These are phyloP conservation scores for Acanthaster planci DNA, from an alignment of 35 echinoderm and acorn worm species.

Conservation along the genomic window DNA sequence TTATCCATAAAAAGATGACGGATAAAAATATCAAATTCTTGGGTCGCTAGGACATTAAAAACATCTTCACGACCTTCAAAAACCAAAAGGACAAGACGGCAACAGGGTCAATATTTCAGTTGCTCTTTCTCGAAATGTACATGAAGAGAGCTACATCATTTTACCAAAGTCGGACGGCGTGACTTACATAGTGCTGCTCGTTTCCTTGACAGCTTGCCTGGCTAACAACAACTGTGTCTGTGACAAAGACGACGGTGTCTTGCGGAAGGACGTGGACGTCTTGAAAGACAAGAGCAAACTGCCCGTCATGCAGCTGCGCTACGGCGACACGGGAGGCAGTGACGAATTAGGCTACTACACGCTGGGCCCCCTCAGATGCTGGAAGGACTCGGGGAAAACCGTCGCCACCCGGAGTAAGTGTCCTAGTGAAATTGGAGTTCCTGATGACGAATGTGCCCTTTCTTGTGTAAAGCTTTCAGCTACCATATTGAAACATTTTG, in stretches of 20 bases:
- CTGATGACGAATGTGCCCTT: no score
- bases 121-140: no score
- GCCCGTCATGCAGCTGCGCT: constrained; percentile 26
- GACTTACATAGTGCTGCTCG: neutral
- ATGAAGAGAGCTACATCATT: no score
- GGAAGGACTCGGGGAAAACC: neutral
- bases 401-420: neutral
- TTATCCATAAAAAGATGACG: no score
- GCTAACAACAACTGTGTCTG: constrained; percentile 29
- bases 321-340: constrained; percentile 30
- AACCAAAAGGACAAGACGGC: no score
- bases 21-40: no score
- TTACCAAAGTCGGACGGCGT: no score
- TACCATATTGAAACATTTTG: no score
- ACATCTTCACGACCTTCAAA: no score
- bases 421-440: neutral
- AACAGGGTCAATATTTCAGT: no score
- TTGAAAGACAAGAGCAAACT: constrained; percentile 39
- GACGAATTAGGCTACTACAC: constrained; percentile 29
- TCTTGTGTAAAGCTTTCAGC: no score
- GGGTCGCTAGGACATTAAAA: no score
- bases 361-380: constrained; percentile 38
- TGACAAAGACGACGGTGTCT: constrained; percentile 38
- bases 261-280: constrained; percentile 21
- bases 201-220: neutral